Evolutionary conservation across 2,888 invertebrate genomes (phyloP), one percentile per base, ranked within the genome.

Genomic region (Eupithecia tripunctaria): DNA sequence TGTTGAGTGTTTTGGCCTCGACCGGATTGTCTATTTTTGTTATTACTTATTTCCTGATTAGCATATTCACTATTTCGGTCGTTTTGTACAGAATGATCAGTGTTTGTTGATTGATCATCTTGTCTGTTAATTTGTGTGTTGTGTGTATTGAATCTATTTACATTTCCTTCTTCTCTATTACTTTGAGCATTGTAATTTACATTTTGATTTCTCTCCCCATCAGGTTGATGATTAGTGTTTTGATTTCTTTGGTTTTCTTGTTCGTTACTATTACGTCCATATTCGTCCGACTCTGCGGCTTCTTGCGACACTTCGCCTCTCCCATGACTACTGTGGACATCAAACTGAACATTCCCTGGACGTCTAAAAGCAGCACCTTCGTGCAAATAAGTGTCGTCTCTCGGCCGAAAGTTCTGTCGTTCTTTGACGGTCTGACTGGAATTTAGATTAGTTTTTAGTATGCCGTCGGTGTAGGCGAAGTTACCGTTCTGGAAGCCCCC

Each of bases 301-400:
- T 47, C 32, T 36, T 47, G 21, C 1, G 60, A 38, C 7, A 29
- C 36, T 56, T 63, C 68, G 10, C 29, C 62, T 67, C 75, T 70
- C 25, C 70, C 70, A n/a, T 25, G 59, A 62, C 64, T 75, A 14
- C 72, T 65, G 36, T 75, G 72, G 6, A 72, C 75, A 36, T 74
- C 69, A 41, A 47, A 38, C 32, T 38, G 67, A 12, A 41, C 27
- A 21, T 63, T 27, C 3, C 51, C 67, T 38, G 38, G 64, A 67
- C 64, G 72, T n/a, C 63, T 72, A 1, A 72, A 72, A 43, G 75
- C 74, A 14, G 74, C 71, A 25, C 71, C 74, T 64, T 72, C 74
- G 66, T 75, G 72, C 7, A 75, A 29, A 29, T 68, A 72, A 47
- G 51, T 65, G 5, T 67, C 72, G 12, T 62, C 67, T 38, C 36